Base-by-base conservation (phyloP, 2,113 vertebrate genomes). In the Xenus cinereus region DNA sequence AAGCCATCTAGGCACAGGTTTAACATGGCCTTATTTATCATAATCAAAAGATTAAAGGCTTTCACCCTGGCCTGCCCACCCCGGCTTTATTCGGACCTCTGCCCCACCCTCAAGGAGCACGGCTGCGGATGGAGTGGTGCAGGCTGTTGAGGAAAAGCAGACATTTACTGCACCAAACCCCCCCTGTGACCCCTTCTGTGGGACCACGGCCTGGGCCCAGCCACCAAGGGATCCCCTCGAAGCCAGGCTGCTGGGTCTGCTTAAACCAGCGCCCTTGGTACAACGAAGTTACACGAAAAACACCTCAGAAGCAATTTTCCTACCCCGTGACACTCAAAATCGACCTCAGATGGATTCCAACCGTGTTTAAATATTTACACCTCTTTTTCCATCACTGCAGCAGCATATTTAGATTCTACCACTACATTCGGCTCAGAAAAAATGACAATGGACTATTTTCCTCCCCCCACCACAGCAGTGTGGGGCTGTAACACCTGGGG, bases 31-130 rank as follows among this genome's bases (percentile, higher is more conserved):
- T 92, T 93, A 63, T 95, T 93, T 82, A 76, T 96, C 87, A 88
- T n/a, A 69, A 93, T 69, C 62, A 64, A 74, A 85, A 79, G 69
- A 91, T 80, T 86, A 93, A 88, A 90, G 78, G 71, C 54, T 94
- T 90, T 85, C 81, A 67, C 78, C 69, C 56, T 43, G 37, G 60
- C 60, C 68, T 54, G 56, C 18, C 32, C 64, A 57, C 27, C n/a
- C n/a, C n/a, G n/a, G n/a, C n/a, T n/a, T n/a, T n/a, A n/a, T n/a
- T n/a, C n/a, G n/a, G n/a, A n/a, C n/a, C n/a, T n/a, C n/a, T n/a
- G n/a, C n/a, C 11, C 18, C 18, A 27, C 51, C 24, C 50, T 8
- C 26, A 14, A 43, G 50, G n/a, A 79, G 17, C 46, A 24, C 0
- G 2, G 76, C 68, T 41, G 45, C 1, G 4, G 84, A 30, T 51